These are phyloP conservation scores for Phragmatobia fuliginosa DNA, from an alignment of 2,888 invertebrate genomes.

Conservation along the genomic window DNA sequence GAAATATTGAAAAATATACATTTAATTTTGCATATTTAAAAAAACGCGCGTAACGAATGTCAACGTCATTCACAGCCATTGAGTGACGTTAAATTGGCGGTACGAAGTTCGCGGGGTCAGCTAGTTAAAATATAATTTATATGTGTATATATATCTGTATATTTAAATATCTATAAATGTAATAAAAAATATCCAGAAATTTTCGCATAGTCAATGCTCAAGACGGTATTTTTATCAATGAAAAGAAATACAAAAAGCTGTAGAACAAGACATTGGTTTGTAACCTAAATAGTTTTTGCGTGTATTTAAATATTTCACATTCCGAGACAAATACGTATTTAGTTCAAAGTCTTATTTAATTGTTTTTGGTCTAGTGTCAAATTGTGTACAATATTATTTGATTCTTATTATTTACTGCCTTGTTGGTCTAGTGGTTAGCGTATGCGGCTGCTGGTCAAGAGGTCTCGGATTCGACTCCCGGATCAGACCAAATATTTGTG, in stretches of 20 bases:
- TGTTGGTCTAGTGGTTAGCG: too few species aligned
- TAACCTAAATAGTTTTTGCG: background rate
- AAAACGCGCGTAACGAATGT: too few species aligned
- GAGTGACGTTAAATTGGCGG: too few species aligned
- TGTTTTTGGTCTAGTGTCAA: background rate
- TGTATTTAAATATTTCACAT: background rate
- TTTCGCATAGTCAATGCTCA: background rate
- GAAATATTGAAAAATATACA: too few species aligned
- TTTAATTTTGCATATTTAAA: too few species aligned
- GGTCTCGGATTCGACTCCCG: too few species aligned
- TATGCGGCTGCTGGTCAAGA: too few species aligned
- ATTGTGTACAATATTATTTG: background rate
- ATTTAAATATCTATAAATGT: background rate
- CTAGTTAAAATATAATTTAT: too few species aligned
- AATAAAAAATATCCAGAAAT: background rate
- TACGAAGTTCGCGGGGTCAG: too few species aligned
- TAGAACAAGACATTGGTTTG: background rate
- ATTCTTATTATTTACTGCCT: conserved; percentile 4
- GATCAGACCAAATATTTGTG: too few species aligned
- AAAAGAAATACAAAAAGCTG: background rate
- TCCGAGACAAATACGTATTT: background rate
- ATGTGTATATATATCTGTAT: background rate
- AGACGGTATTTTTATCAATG: background rate
- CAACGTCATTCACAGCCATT: too few species aligned
- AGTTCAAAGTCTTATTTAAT: background rate